Conservation (phyloP, 37 sponge, comb jelly and placozoan genomes). For the Theonella swinhoei region DNA sequence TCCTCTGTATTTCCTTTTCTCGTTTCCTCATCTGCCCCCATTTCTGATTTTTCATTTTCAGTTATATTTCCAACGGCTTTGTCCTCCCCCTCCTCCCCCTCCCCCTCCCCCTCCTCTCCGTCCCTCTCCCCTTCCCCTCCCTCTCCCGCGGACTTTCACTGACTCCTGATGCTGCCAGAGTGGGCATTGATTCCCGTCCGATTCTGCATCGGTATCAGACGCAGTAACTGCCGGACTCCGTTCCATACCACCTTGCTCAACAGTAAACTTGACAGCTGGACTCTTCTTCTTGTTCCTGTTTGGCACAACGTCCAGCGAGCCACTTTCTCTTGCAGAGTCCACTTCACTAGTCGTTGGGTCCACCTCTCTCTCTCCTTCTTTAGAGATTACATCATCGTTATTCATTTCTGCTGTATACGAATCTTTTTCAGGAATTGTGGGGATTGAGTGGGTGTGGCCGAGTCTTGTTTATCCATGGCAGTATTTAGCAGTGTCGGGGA, state of each 20-base stretch:
- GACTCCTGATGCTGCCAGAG: too few relatives aligned
- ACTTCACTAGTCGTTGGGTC: neutral
- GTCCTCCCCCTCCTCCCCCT: neutral
- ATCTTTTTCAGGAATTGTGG: too few relatives aligned
- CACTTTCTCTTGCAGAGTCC: neutral
- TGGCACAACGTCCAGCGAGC: neutral
- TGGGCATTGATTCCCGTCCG: too few relatives aligned
- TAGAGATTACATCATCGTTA: too few relatives aligned
- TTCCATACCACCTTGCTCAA: neutral
- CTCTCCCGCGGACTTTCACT: neutral
- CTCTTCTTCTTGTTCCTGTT: too few relatives aligned
- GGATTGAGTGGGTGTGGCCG: too few relatives aligned
- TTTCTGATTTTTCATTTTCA: neutral
- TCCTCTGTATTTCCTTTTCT: neutral
- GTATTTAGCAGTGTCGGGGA: too few relatives aligned
- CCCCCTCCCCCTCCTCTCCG: neutral
- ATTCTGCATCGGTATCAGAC: neutral
- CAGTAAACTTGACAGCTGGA: too few relatives aligned
- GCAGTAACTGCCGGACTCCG: neutral
- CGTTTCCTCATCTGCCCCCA: neutral
- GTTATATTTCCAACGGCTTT: neutral
- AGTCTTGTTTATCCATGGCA: too few relatives aligned
- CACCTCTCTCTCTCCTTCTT: conserved; percentile 2
- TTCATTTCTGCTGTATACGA: too few relatives aligned
- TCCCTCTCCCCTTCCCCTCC: neutral